Conservation (phyloP, 1,140 invertebrate genomes). For the Nixonia krombeini region DNA sequence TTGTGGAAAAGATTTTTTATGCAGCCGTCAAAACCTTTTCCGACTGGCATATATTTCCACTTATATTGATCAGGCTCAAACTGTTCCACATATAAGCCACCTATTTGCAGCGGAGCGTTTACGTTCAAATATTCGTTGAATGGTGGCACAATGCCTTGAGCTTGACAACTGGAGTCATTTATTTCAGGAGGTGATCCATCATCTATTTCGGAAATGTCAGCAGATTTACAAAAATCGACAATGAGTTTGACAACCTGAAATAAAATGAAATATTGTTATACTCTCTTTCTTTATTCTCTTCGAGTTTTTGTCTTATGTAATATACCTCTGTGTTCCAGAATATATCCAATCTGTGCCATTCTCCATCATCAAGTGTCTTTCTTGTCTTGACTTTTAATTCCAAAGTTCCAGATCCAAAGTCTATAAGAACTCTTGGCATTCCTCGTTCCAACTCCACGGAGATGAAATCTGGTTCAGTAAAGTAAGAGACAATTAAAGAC, state of each 20-base stretch:
- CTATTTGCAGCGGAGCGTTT: slow-evolving; percentile 94
- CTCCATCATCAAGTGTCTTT: slow-evolving; percentile 89
- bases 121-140: slow-evolving; percentile 98
- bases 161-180: slow-evolving; percentile 90
- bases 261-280: neutral
- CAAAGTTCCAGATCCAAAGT: slow-evolving; percentile 95
- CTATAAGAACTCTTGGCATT: slow-evolving; percentile 89
- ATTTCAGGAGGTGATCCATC: slow-evolving; percentile 89
- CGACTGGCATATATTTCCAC: slow-evolving; percentile 89
- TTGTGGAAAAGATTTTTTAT: slow-evolving; percentile 96
- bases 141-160: slow-evolving; percentile 88
- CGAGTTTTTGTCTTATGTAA: neutral
- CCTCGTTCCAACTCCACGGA: slow-evolving; percentile 93
- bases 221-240: slow-evolving; percentile 91
- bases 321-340: slow-evolving; percentile 92
- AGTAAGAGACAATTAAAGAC: neutral
- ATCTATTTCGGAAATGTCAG: slow-evolving; percentile 87
- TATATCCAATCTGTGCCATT: slow-evolving; percentile 96
- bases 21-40: slow-evolving; percentile 94
- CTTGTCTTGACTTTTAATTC: slow-evolving; percentile 91
- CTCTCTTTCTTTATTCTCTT: too few relatives aligned
- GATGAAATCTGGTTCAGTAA: slow-evolving; percentile 82
- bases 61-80: slow-evolving; percentile 89
- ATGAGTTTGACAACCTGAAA: slow-evolving; percentile 85
- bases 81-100: slow-evolving; percentile 89